Conservation (phyloP, 2,113 vertebrate genomes). For the Gopherus flavomarginatus region DNA sequence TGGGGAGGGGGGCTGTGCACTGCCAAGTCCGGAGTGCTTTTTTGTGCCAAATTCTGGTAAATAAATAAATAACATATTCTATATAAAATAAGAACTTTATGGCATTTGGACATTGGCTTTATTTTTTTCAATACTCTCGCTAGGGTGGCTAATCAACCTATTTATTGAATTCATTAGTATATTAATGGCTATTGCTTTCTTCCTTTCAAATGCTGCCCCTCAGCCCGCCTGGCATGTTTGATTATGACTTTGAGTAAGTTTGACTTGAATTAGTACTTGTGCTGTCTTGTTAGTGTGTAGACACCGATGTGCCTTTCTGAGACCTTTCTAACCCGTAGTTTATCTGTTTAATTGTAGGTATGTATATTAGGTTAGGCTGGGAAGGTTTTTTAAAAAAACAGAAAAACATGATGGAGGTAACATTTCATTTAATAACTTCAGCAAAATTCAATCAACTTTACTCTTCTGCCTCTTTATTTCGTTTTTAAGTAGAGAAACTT, state of each 20-base stretch:
- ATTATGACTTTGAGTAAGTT: constrained; percentile 99
- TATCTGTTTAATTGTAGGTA: constrained; percentile 88
- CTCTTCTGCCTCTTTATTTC: constrained; percentile 77
- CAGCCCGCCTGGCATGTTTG: constrained; percentile 99
- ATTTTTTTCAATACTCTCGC: constrained; percentile 70
- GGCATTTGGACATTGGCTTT: constrained; percentile 60
- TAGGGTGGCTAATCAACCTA: constrained; percentile 86
- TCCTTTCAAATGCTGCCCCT: constrained; percentile 92
- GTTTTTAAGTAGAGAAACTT: constrained; percentile 74
- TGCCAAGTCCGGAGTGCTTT: constrained; percentile 33
- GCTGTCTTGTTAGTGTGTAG: constrained; percentile 84
- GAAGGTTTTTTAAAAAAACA: constrained; percentile 86
- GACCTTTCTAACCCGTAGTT: constrained; percentile 84
- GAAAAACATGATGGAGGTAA: constrained; percentile 86
- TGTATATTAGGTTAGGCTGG: constrained; percentile 88
- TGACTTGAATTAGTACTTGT: constrained; percentile 90
- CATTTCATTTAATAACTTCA: constrained; percentile 85
- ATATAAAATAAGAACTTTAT: constrained; percentile 42
- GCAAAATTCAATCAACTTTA: constrained; percentile 81
- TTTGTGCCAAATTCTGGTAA: constrained; percentile 20
- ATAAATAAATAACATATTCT: background rate
- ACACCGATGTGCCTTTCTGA: constrained; percentile 78
- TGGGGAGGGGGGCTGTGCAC: constrained; percentile 60
- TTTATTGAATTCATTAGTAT: constrained; percentile 81
- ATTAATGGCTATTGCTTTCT: constrained; percentile 98